These are phyloP conservation scores for Calliopsis andreniformis DNA, from an alignment of 1,140 invertebrate genomes.

Conservation along the genomic window DNA sequence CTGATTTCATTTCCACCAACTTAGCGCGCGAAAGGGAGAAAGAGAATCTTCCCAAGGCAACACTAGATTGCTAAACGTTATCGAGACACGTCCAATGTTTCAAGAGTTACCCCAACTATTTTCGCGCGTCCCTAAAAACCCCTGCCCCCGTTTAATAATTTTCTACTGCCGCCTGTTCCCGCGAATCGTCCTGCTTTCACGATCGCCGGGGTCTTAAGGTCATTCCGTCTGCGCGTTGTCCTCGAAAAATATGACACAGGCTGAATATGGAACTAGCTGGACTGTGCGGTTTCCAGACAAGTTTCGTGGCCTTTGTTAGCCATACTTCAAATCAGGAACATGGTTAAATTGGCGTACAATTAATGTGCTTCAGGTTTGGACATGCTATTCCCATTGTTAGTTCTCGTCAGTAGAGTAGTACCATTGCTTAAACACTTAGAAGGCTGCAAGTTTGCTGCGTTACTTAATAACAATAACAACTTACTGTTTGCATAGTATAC, in stretches of 20 bases:
- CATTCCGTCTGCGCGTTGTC: slow-evolving; percentile 10
- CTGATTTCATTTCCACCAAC: slow-evolving; percentile 65
- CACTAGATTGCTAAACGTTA: slow-evolving; percentile 49
- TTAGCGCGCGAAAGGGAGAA: slow-evolving; percentile 48
- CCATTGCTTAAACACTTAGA: no score
- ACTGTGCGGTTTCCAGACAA: background rate
- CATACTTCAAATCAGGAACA: background rate
- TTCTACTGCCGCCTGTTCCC: slow-evolving; percentile 11
- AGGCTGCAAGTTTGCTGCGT: no score
- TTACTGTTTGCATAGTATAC: no score
- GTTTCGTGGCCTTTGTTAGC: background rate
- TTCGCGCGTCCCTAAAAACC: background rate
- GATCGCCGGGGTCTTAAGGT: slow-evolving; percentile 9
- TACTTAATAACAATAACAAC: no score
- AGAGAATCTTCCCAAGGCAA: background rate
- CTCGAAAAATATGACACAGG: slow-evolving; percentile 18
- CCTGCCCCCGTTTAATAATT: slow-evolving; percentile 7
- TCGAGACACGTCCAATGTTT: slow-evolving; percentile 24
- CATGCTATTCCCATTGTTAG: no score
- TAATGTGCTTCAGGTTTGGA: no score
- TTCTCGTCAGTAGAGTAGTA: no score
- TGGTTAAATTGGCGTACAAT: no score
- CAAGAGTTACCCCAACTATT: no score
- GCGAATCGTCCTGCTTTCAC: slow-evolving; percentile 24
- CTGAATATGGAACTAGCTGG: background rate